Evolutionary conservation across 2,888 invertebrate species (phyloP), one percentile per base, ranked within the genome.

Genomic region (Eustalomyia histrio): DNA sequence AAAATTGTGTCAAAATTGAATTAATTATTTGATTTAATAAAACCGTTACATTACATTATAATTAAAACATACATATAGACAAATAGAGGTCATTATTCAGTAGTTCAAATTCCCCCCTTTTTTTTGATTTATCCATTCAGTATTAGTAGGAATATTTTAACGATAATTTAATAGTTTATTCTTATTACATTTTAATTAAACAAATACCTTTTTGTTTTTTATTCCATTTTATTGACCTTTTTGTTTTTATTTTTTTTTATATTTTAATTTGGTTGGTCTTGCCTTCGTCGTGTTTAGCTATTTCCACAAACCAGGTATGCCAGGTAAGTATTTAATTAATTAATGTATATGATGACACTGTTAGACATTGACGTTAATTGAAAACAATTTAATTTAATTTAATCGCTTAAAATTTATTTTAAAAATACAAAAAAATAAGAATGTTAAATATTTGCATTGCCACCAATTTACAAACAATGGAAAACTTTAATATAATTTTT

Each of bases 211-310:
- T 21, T 21, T 21, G 21, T 21, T 21, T 21, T 43, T 43, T 43
- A 12, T 43, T 12, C 43, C 7, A n/a, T 47, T n/a, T 14, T 14
- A n/a, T 47, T 47, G 43, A 47, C 43, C 43, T 47, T 47, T 47
- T 47, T 12, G 12, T 39, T 10, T 12, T 12, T 3, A 10, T 7
- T 47, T 47, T 39, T 39, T 39, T 39, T 39, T 1, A 39, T 1
- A 47, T 47, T 47, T 47, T 47, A 47, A 47, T 6, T 47, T 47
- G n/a, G n/a, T 47, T 47, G 39, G 43, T 47, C 43, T 47, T n/a
- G 14, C 5, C n/a, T 47, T n/a, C 1, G 39, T 39, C 39, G n/a
- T 14, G n/a, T 47, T n/a, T 43, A 24, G 24, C 14, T 6, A 29
- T 12, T 47, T 47, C n/a, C 14, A 47, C 39, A 47, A n/a, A 47